These are phyloP conservation scores for Helicolenus hilgendorfi DNA, from an alignment of 2,797 vertebrate genomes.

Conservation along the genomic window DNA sequence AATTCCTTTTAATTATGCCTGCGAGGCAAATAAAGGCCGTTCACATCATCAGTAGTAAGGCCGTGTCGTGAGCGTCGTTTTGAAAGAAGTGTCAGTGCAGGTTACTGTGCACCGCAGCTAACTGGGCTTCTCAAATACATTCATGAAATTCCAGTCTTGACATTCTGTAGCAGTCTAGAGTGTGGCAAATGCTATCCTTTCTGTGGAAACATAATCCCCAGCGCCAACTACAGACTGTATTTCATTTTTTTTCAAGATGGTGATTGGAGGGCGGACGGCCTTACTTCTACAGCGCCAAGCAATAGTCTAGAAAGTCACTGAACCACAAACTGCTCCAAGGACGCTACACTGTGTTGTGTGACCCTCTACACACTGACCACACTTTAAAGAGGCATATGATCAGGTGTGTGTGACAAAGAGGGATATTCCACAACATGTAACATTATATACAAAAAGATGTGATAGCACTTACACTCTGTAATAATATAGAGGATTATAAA, in stretches of 20 bases:
- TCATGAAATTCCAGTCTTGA: slow-evolving; percentile 71
- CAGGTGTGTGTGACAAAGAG: not conserved
- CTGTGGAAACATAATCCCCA: slow-evolving; percentile 70
- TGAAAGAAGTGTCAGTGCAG: slow-evolving; percentile 2
- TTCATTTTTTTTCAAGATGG: slow-evolving; percentile 48
- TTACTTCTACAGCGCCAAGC: slow-evolving; percentile 53
- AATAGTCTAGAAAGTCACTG: slow-evolving; percentile 49
- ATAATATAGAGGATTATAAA: not conserved
- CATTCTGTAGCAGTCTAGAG: slow-evolving; percentile 54
- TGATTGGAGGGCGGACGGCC: slow-evolving; percentile 43
- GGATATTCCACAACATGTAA: not conserved
- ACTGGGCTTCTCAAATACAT: slow-evolving; percentile 60
- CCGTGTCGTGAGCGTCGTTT: not conserved
- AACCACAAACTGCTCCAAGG: slow-evolving; percentile 52
- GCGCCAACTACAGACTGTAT: slow-evolving; percentile 49
- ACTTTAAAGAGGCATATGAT: slow-evolving; percentile 39
- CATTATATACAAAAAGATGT: not conserved
- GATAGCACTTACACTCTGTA: not conserved
- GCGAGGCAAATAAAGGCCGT: slow-evolving; percentile 21
- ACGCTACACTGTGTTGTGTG: slow-evolving; percentile 3
- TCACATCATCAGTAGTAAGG: not conserved
- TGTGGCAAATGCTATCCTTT: slow-evolving; percentile 57
- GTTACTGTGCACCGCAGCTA: slow-evolving; percentile 38
- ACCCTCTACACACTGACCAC: slow-evolving; percentile 34
- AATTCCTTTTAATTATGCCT: slow-evolving; percentile 38